Evolutionary conservation across 1,140 invertebrate species (phyloP), one percentile per base, ranked within the genome.

Genomic region (Penaeus indicus): DNA sequence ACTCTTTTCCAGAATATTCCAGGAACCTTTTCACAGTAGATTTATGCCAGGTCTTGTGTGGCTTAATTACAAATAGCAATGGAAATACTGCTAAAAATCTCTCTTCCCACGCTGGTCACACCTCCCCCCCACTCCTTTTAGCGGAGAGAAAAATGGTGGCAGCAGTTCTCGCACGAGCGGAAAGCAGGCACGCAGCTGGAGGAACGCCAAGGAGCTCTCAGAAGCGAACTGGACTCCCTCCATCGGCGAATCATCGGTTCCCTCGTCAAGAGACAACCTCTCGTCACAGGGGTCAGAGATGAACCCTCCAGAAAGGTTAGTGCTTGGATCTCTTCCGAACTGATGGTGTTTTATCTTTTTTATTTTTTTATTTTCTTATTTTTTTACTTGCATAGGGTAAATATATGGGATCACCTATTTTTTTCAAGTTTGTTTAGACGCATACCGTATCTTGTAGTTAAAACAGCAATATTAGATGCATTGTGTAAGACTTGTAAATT

Each of bases 291-390:
- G 22, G 88, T 91, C 81, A 84, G 82, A 22, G 90, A 91, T 81
- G 90, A 91, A 72, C 90, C 90, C 25, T 89, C 88, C 72, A 84
- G 90, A 64, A 89, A 86, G 90, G 90, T 89, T 19, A 77, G 82
- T 79, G n/a, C 32, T 19, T 64, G 22, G 19, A 32, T 83, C 21
- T 54, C 54, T 54, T 8, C 54, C 54, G 1, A 42, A 42, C 0
- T 32, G 32, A 38, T 64, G 3, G 25, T 25, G 0, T 16, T 25
- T 38, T 64, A n/a, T 38, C 38, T 8, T 27, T 0, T 3, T 38
- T 32, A 2, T 72, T 72, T 72, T 72, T 72, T 25, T n/a, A 5
- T 27, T 7, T 72, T 5, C 7, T 25, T 25, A 5, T 72, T 75
- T 13, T 47, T 47, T 47, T 5, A 47, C 47, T 47, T 47, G 11